Conservation (phyloP, 1,140 invertebrate species). For the Melipona quadrifasciata region DNA sequence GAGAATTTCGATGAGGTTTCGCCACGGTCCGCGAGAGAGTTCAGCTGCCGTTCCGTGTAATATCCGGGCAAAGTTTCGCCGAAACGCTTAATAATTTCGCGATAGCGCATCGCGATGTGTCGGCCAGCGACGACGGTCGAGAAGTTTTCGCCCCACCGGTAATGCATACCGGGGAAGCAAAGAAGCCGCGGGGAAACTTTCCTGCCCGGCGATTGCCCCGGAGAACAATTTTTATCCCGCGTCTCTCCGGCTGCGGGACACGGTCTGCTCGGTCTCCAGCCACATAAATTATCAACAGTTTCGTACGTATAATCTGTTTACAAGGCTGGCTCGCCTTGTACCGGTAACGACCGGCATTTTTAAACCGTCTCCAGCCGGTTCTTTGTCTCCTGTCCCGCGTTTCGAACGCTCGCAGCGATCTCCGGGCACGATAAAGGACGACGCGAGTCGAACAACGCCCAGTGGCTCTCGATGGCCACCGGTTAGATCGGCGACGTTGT, state of each 20-base stretch:
- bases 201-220: conserved; percentile 2
- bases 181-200: conserved; percentile 26
- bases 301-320: conserved; percentile 59
- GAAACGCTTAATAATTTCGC: conserved; percentile 38
- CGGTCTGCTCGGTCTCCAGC: neutral
- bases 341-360: conserved; percentile 56
- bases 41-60: neutral
- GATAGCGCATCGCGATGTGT: neutral
- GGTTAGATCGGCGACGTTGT: neutral
- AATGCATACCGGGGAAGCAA: conserved; percentile 23
- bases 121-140: neutral
- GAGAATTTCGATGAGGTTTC: neutral
- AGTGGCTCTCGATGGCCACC: neutral
- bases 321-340: conserved; percentile 18
- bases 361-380: conserved; percentile 44
- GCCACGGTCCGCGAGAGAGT: too few relatives aligned
- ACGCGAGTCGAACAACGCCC: neutral
- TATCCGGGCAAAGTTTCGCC: conserved; percentile 21
- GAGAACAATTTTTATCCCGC: conserved; percentile 44
- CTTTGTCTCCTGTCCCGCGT: conserved; percentile 40
- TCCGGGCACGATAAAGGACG: conserved; percentile 11
- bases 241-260: neutral
- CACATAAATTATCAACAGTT: conserved; percentile 52
- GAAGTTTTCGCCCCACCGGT: neutral
- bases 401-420: neutral